Evolutionary conservation across 2,797 vertebrate genomes (phyloP).

Genomic region (Hyperoplus lanceolatus): DNA sequence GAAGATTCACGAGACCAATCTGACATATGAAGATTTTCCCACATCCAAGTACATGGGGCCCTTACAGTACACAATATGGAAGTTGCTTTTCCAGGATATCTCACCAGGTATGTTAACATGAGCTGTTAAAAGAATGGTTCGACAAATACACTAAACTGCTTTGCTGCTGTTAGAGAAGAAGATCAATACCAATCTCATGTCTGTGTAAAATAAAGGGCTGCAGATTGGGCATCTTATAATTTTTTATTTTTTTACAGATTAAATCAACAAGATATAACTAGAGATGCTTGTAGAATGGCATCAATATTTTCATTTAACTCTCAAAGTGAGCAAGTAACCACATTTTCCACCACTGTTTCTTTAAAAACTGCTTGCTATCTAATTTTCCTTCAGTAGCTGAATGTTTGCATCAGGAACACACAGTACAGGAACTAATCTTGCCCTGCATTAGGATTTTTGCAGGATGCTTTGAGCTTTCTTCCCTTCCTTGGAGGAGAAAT

Average conservation of each 20-base stretch:
- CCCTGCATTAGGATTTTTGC: conserved; percentile 23
- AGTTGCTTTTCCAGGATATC: conserved; percentile 96
- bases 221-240: neutral
- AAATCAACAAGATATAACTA: conserved; percentile 6
- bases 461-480: conserved; percentile 32
- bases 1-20: conserved; percentile 97
- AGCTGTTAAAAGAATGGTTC: neutral
- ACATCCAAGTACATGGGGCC: conserved; percentile 99
- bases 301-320: neutral
- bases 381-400: conserved; percentile 12
- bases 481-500: conserved; percentile 22
- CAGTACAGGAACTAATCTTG: conserved; percentile 11
- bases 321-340: neutral
- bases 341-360: neutral
- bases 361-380: conserved; percentile 10
- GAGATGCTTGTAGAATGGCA: neutral
- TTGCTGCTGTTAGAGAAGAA: neutral
- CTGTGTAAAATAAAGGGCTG: neutral
- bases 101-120: conserved; percentile 89
- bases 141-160: neutral
- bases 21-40: conserved; percentile 97
- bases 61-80: conserved; percentile 98
- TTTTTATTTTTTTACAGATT: neutral
- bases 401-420: conserved; percentile 9
- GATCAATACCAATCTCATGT: neutral